Base-by-base conservation (phyloP, 2,888 invertebrate species). In the Allygus modestus region DNA sequence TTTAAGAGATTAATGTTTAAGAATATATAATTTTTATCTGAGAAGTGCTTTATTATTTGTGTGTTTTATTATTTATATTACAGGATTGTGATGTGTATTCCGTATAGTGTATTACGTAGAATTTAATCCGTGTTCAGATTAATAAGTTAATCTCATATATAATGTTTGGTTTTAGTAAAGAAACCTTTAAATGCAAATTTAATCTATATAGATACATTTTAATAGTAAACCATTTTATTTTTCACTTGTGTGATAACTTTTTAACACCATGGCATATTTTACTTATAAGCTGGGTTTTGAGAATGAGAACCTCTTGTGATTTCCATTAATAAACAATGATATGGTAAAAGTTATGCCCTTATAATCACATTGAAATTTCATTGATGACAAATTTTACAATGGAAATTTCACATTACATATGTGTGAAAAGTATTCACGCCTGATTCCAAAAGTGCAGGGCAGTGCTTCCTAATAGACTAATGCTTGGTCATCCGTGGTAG, bases 361-460 rank as follows among this genome's bases (percentile, higher is more conserved):
- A 37, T 37, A 9, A 37, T 37, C 5, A 37, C 37, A 37, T 37
- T 37, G 37, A 7, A 37, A 37, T 37, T 37, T 37, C 4, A 37
- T 37, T 37, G 5, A 37, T 37, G 37, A 37, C 5, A 37, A 37
- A 37, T 37, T 4, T 37, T 4, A 7, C 4, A 37, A 37, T 37
- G 37, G 9, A 37, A 37, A 4, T 37, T 4, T n/a, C n/a, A n/a
- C 9, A 37, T 37, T 37, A 37, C 9, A 37, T 7, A 7, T 37
- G 4, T 37, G 4, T 37, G 37, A 41, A 73, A 73, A 73, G 73
- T 73, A 77, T 77, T 77, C 46, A 77, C 77, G 26, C n/a, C 28
- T 43, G 46, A 77, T 77, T 73, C 77, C 51, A 46, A 77, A 77
- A 77, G 77, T 51, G 77, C 23, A 33, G 41, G 73, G 20, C 9